Percentiles rank a stretch among this genome's conserved stretches.
These are phyloP conservation scores for Labroides dimidiatus DNA, from an alignment of 2,797 vertebrate genomes.

Conservation along the genomic window DNA sequence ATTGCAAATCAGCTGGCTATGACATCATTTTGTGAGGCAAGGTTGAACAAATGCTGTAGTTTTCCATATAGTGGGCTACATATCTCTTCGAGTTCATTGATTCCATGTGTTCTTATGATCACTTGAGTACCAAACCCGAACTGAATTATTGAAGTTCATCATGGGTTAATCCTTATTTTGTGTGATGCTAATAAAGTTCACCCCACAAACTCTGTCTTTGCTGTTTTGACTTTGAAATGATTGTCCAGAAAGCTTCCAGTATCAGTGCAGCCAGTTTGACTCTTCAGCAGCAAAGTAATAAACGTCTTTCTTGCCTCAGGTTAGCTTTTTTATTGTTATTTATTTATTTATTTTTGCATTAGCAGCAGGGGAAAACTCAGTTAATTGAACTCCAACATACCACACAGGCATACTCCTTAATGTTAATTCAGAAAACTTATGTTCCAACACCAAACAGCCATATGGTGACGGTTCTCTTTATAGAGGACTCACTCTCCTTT, in stretches of 20 bases:
- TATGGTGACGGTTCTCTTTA: constrained; percentile 12
- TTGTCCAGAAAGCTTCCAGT: constrained; percentile 17
- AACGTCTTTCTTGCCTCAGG: constrained; percentile 47
- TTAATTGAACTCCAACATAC: constrained; percentile 45
- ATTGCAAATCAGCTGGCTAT: no score
- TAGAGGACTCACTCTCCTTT: background rate
- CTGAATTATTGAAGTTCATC: background rate
- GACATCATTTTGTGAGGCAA: no score
- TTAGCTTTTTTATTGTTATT: constrained; percentile 41
- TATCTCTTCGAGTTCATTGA: no score
- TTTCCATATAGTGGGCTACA: no score
- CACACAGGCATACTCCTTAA: no score
- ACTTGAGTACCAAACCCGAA: background rate
- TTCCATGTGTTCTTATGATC: no score
- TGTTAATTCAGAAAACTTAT: constrained; percentile 5
- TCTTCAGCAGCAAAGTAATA: constrained; percentile 50
- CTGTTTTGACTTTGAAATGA: background rate
- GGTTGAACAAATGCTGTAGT: no score
- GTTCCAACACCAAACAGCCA: constrained; percentile 40
- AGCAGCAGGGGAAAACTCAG: constrained; percentile 35
- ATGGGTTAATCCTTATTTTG: background rate
- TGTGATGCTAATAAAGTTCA: background rate
- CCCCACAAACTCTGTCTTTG: constrained; percentile 9
- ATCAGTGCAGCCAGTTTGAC: constrained; percentile 27
- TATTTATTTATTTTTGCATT: no score